Conservation (phyloP, 2,888 invertebrate genomes). For the Micoletzkya japonica region DNA sequence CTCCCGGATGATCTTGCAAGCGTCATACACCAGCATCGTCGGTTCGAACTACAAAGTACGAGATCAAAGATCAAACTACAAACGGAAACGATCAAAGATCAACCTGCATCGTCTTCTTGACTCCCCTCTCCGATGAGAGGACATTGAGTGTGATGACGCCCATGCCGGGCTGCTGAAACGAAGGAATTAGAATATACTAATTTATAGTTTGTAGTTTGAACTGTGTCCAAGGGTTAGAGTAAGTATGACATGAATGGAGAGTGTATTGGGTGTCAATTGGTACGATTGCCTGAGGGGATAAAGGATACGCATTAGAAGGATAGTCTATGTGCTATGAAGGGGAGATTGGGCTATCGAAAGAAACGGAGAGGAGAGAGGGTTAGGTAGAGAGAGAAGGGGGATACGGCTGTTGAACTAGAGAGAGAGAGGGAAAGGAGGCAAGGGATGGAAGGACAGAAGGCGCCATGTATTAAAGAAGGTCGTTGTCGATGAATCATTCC, state of each 20-base stretch:
- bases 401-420: neutral
- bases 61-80: neutral
- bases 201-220: neutral
- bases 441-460: neutral
- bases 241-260: neutral
- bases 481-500: neutral
- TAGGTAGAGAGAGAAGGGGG: slow-evolving; percentile 14
- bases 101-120: slow-evolving; percentile 85
- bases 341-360: neutral
- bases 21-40: slow-evolving; percentile 89
- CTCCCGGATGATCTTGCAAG: slow-evolving; percentile 90
- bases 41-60: slow-evolving; percentile 84
- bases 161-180: slow-evolving; percentile 40
- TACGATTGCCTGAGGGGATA: neutral
- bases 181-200: neutral
- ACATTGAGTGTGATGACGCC: slow-evolving; percentile 69
- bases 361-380: neutral
- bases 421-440: slow-evolving; percentile 16
- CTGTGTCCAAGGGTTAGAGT: neutral
- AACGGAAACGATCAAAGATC: neutral
- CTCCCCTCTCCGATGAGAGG: slow-evolving; percentile 67
- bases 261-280: neutral
- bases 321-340: neutral
- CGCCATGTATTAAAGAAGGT: neutral
- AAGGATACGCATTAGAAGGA: neutral